Base-by-base conservation (phyloP, 1,140 invertebrate species). In the fruit fly (Drosophila melanogaster) region DNA sequence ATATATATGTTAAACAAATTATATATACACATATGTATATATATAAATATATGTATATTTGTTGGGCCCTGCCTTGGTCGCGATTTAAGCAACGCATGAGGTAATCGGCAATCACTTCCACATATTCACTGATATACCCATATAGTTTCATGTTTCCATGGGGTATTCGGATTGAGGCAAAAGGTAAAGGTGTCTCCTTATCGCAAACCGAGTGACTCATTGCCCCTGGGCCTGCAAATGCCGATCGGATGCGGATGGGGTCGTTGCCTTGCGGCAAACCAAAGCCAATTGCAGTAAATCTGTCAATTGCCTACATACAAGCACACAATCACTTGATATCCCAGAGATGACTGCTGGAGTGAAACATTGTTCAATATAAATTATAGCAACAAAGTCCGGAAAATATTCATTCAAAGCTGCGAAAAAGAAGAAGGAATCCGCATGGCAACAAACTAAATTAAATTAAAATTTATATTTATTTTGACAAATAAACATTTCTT, bases 241-340 rank as follows among this genome's bases (percentile, higher is more conserved):
- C 17, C 11, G 35, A 54, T 61, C 57, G 79, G 35, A 46, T 61
- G 53, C 57, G 79, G 35, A 46, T 61, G 53, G 79, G 79, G 67
- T 81, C 79, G 49, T 78, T 81, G 79, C 71, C 79, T 81, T 50
- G 10, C 64, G 77, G 50, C 50, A 58, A 57, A 53, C 51, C 60
- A 50, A 73, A 74, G 43, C 72, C 79, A 84, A 85, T 77, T 80
- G 80, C 80, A 85, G 81, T 84, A 84, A 84, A 84, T 84, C 81
- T 86, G 81, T 84, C 81, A 79, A 85, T 84, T 75, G 71, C 44
- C 15, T 55, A 40, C 43, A 41, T 40, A 49, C 43, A 47, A 43
- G 67, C 49, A 46, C 40, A 58, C 75, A 67, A 75, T 70, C 69
- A 75, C 69, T 76, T 77, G 49, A 77, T 62, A 73, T 64, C 40